Evolutionary conservation across 2,113 vertebrate species (phyloP), one percentile per base, ranked within the genome.

Genomic region (Mormyrus lacerda): DNA sequence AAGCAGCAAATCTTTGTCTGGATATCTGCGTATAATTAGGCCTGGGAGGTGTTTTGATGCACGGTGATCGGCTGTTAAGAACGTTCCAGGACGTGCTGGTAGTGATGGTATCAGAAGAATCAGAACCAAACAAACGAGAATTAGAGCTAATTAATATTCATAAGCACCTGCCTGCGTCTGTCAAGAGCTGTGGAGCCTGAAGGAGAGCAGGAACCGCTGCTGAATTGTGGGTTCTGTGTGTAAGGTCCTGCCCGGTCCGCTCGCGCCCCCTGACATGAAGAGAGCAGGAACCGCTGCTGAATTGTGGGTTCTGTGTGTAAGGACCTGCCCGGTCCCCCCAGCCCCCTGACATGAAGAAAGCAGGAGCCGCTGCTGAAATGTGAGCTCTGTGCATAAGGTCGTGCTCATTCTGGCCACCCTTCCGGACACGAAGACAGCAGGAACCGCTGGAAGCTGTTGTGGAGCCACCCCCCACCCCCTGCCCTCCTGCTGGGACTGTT

Each of bases 1-100:
- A 79, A 79, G 31, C 73, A 79, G 35, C 73, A 79, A 79, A 79
- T 84, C 76, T 82, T 82, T 44, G 42, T 47, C 42, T 84, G 85
- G 17, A 21, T 87, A 13, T 85, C 48, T 87, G 44, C 2, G 47
- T 15, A 53, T 87, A 35, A 53, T 27, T 19, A 50, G 85, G 48
- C 85, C 24, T 53, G 31, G 27, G 50, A 87, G 85, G 85, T 87
- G 48, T 87, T 87, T 87, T 55, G 27, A 35, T 87, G 45, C 85
- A 87, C 27, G 47, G 27, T 53, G 85, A 87, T 53, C n/a, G 50
- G 85, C 47, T 85, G 83, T 85, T 85, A 48, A 27, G n/a, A 85
- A 19, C 44, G 11, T 85, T 85, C 45, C 45, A 21, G n/a, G 13
- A 31, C 84, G 24, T 48, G 47, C 47, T 35, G 15, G 48, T 55